phyloP scores from a whole-genome alignment of 2,797 vertebrate genomes.

The Mallotus villosus region DNA sequence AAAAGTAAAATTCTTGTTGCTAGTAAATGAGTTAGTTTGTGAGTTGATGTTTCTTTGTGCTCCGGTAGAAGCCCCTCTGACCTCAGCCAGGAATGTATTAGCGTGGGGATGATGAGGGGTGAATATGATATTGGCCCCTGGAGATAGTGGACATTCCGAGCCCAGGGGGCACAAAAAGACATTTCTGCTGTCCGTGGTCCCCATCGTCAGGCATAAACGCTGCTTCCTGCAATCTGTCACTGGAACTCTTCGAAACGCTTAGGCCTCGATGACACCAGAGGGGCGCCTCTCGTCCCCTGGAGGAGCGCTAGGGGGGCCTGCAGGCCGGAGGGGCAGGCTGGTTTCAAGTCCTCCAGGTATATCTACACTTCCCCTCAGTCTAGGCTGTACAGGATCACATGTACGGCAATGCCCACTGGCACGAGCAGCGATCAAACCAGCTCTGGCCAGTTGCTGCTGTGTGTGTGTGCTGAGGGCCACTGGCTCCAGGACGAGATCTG shows the following conservation, averaged over 20 bases:
- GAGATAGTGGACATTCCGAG: conserved; percentile 84
- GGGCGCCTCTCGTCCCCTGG: conserved; percentile 71
- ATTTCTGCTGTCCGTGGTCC: conserved; percentile 78
- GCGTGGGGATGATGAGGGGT: conserved; percentile 69
- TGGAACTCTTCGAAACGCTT: conserved; percentile 78
- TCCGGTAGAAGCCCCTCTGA: conserved; percentile 70
- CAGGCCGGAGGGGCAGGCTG: conserved; percentile 12
- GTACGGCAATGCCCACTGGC: neutral
- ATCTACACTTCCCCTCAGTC: conserved; percentile 15
- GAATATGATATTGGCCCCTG: conserved; percentile 82
- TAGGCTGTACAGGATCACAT: neutral
- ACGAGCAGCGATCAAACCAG: neutral
- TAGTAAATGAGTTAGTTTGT: conserved; percentile 1
- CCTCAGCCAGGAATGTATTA: conserved; percentile 80
- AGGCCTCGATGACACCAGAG: conserved; percentile 74
- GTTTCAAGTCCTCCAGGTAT: conserved; percentile 23
- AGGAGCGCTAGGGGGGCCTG: conserved; percentile 42
- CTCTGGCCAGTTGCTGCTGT: neutral
- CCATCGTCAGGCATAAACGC: conserved; percentile 74
- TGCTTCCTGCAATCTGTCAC: conserved; percentile 86
- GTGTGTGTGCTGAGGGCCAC: neutral
- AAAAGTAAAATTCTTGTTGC: too few species aligned
- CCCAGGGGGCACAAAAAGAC: conserved; percentile 79
- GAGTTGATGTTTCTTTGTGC: conserved; percentile 56
- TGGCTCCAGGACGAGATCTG: neutral